Base-by-base conservation (phyloP, 53 echinoderm and acorn worm species). In the Temnopleurus reevesii region DNA sequence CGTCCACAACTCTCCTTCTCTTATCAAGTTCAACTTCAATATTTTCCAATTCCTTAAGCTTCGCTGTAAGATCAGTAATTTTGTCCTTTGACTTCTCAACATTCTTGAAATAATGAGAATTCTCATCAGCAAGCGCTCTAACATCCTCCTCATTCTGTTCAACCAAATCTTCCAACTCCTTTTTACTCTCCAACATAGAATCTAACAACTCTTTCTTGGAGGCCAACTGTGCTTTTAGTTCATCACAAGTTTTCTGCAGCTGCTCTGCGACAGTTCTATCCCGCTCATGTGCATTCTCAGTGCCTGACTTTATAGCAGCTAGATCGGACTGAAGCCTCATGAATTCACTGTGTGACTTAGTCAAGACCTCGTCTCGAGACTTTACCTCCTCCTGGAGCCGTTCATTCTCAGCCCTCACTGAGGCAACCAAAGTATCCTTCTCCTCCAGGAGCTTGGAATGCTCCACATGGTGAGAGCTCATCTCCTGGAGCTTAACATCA, bases 131-230 rank as follows among this genome's bases (percentile, higher is more conserved):
- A 35, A 97, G 84, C 24, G 82, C 93, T 81, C 89, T 95, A 35
- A 97, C 95, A 43, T 97, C 98, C 18, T 59, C 77, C 19, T 97
- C 98, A 54, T 94, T 97, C 66, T 94, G 94, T 26, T 89, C 94
- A 41, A 97, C 65, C 46, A 97, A 53, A 0, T 94, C 95, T 21
- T 94, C 84, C 17, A 97, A 89, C 60, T 94, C 91, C 46, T 92
- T 89, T n/a, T 94, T 94, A 51, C 90, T 93, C 25, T 92, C 94
- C 13, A 92, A 55, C 0, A 93, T 92, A 4, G 94, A 93, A 60
- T 92, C 91, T 29, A 97, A 77, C 85, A 92, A 89, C 57, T 95
- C 98, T 81, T 95, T 93, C 36, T 95, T 93, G 19, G 91, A 92
- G 4, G 53, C 77, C 55, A 95, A 63, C 63, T 97, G 94, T 29